Base-by-base conservation (phyloP, 2,797 vertebrate species). In the Ctenopoma kingsleyae region DNA sequence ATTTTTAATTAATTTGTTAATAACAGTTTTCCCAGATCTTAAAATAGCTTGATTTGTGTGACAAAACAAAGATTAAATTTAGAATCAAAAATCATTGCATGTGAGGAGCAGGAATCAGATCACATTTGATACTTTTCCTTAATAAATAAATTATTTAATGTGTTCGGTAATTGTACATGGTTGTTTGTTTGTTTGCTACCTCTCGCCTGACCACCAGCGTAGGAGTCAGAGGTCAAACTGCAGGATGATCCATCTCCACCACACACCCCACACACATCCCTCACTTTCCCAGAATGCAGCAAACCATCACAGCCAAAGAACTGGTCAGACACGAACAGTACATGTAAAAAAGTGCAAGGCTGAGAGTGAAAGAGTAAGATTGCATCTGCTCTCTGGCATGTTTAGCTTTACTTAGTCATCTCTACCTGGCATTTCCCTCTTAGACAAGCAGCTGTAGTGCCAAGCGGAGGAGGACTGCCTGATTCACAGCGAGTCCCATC, bases 401-500 rank as follows among this genome's bases (percentile, higher is more conserved):
- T 54, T 17, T 4, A 15, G 25, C 36, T 36, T 46, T 12, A n/a
- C 50, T 65, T 17, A 61, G 2, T 53, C 17, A 19, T 75, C 22
- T 20, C 20, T 94, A 99, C 98, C 94, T 93, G 93, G 87, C 98
- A 99, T 76, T 70, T 92, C 38, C 97, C 97, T 43, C 69, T 84
- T 1, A 98, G 87, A 19, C 98, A 99, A 36, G 96, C 90, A 36
- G 83, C 86, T 15, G 93, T 90, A 4, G 89, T 41, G 17, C 94
- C 92, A 0, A 80, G 83, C 12, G 67, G 67, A 25, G 47, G 74
- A 0, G 65, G 56, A 9, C 46, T 49, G 7, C 87, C 87, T 0
- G 89, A 83, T 87, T 96, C 93, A 77, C 97, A 99, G 10, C 97
- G 95, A 7, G 97, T 98, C 36, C 98, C 97, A 8, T 99, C 98